Conservation (phyloP, 2,113 vertebrate species). For the Pelvicachromis taeniatus region DNA sequence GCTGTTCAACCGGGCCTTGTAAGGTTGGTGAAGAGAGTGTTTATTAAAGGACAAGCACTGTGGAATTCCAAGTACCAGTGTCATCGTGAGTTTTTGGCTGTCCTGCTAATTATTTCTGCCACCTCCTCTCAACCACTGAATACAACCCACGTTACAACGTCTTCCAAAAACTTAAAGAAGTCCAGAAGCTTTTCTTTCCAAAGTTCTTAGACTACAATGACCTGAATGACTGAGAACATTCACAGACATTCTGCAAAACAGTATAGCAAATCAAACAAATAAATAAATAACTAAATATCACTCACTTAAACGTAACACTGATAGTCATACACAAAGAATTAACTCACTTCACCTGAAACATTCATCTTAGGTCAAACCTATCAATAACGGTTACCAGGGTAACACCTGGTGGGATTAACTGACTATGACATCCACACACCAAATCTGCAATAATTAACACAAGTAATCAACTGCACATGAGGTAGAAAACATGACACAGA, state of each 20-base stretch:
- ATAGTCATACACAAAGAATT: neutral
- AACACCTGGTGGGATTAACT: neutral
- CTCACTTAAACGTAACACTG: neutral
- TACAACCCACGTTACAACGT: no score
- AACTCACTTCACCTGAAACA: neutral
- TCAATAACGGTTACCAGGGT: neutral
- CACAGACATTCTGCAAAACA: neutral
- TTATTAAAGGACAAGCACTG: no score
- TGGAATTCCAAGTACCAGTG: no score
- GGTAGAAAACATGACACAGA: neutral
- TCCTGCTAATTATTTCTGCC: no score
- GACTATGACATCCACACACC: neutral
- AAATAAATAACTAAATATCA: neutral
- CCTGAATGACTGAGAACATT: neutral
- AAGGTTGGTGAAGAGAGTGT: no score
- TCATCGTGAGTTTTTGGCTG: no score
- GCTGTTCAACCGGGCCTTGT: no score
- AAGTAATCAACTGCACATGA: neutral
- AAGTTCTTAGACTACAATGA: neutral
- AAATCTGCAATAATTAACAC: neutral
- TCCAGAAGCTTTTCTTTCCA: neutral
- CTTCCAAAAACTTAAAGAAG: neutral
- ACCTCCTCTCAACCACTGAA: no score
- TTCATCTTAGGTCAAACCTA: neutral
- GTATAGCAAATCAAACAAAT: neutral